Percentiles rank a stretch among this genome's conserved stretches.
phyloP scores from a whole-genome alignment of 2,888 invertebrate genomes.

The Tenthredo livida region DNA sequence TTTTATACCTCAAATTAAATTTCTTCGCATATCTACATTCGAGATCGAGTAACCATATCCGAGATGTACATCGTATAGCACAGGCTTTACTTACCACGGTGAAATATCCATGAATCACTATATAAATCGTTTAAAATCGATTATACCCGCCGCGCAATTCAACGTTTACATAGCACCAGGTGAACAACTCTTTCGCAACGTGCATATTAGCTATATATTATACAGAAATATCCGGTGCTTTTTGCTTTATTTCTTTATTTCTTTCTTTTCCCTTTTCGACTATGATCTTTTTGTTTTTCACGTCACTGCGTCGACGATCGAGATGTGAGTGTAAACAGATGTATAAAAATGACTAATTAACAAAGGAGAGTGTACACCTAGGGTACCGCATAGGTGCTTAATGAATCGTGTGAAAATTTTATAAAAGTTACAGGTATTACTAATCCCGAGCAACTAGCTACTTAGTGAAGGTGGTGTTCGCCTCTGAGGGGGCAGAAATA shows the following conservation, averaged over 20 bases:
- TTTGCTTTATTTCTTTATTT: not conserved
- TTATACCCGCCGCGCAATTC: not conserved
- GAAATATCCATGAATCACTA: slow-evolving; percentile 21
- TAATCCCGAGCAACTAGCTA: not conserved
- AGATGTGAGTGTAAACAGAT: too few relatives aligned
- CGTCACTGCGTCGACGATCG: too few relatives aligned
- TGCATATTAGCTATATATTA: not conserved
- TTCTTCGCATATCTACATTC: too few relatives aligned
- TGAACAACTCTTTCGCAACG: not conserved
- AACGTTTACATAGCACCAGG: not conserved
- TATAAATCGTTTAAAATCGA: slow-evolving; percentile 8
- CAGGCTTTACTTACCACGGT: slow-evolving; percentile 14
- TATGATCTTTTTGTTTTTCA: too few relatives aligned
- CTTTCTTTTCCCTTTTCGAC: too few relatives aligned
- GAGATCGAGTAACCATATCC: too few relatives aligned
- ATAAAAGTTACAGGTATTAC: too few relatives aligned
- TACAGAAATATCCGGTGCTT: not conserved
- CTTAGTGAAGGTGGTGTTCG: not conserved
- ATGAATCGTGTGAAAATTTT: too few relatives aligned
- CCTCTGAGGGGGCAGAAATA: not conserved
- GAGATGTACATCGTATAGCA: too few relatives aligned
- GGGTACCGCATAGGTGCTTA: too few relatives aligned
- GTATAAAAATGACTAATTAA: too few relatives aligned
- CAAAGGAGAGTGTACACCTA: too few relatives aligned
- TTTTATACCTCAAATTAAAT: not conserved